Evolutionary conservation across 2,888 invertebrate species (phyloP).

Genomic region (Podabrus alpinus): DNA sequence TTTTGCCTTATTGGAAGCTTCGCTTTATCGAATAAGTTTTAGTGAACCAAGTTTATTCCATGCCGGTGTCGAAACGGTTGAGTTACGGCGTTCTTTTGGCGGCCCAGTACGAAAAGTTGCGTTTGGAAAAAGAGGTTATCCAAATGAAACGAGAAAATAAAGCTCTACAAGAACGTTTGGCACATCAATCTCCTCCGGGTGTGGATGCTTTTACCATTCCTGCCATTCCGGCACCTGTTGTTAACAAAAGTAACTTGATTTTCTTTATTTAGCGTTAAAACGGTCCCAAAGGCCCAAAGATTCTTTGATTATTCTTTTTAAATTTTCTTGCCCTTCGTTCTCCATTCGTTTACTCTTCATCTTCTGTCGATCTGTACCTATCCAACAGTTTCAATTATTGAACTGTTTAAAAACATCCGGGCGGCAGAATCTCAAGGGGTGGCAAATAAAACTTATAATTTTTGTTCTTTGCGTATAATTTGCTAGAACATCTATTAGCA

Average conservation of each 20-base stretch:
- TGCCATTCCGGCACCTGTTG: neutral
- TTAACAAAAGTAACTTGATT: neutral
- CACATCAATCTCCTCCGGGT: neutral
- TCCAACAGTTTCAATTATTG: no score
- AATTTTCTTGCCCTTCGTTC: no score
- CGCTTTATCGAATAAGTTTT: neutral
- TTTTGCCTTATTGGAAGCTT: neutral
- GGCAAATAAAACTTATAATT: no score
- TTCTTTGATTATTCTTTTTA: no score
- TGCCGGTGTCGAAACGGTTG: conserved; percentile 43
- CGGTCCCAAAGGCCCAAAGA: no score
- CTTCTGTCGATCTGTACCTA: no score
- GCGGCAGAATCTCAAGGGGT: no score
- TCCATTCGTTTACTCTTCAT: neutral
- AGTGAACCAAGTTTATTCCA: conserved; percentile 47
- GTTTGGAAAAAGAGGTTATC: conserved; percentile 42
- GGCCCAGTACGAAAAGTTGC: conserved; percentile 44
- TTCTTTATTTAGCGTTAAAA: neutral
- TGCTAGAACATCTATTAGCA: no score
- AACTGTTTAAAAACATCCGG: no score
- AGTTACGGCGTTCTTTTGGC: conserved; percentile 44
- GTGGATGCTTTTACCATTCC: neutral
- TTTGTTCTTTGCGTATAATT: no score
- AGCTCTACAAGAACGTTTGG: conserved; percentile 27
- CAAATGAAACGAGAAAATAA: conserved; percentile 38